Conservation (phyloP, 2,113 vertebrate genomes). For the Pampusana beccarii region DNA sequence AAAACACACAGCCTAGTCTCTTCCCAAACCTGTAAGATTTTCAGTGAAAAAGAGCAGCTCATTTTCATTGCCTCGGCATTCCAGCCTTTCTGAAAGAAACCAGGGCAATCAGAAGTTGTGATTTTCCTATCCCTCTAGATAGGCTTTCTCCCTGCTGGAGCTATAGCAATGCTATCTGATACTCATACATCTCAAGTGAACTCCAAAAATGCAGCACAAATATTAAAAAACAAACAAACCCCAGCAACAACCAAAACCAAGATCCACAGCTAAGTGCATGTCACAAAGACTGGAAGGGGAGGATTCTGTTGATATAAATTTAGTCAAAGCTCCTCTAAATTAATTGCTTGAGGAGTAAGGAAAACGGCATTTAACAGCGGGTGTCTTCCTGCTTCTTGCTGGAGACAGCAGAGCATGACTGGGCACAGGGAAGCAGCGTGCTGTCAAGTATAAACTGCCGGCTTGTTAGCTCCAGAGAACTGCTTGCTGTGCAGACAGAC, state of each 20-base stretch:
- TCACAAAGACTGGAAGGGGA: not conserved
- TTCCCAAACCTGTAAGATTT: not conserved
- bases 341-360: not conserved
- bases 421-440: not conserved
- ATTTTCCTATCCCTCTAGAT: not conserved
- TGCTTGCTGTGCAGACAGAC: not conserved
- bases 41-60: not conserved
- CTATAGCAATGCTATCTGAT: not conserved
- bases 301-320: not conserved
- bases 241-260: not conserved
- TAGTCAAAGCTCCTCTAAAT: not conserved
- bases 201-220: not conserved
- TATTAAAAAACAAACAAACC: not conserved
- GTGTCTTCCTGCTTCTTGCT: not conserved
- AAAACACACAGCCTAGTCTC: not conserved
- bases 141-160: not conserved
- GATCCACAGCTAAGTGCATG: not conserved
- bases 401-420: not conserved
- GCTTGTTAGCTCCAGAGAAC: not conserved
- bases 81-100: not conserved
- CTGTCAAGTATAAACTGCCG: not conserved
- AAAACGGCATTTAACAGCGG: not conserved
- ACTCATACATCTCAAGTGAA: not conserved
- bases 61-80: not conserved
- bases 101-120: not conserved